Percentiles rank a stretch among this genome's conserved stretches.
phyloP scores from a whole-genome alignment of 2,113 vertebrate species.

The Psammodynastes pulverulentus region DNA sequence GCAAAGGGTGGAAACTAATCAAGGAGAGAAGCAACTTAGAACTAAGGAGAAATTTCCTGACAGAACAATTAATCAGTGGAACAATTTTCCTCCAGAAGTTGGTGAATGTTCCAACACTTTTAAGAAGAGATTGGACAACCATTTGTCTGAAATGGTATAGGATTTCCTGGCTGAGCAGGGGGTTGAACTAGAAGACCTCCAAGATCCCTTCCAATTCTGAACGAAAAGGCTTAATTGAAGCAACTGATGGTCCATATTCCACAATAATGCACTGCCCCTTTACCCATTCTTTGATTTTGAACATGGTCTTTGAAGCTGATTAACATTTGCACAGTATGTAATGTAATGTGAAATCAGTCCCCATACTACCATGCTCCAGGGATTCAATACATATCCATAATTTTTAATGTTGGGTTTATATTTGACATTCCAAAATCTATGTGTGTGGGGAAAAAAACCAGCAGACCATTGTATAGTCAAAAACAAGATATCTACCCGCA shows the following conservation, averaged over 20 bases:
- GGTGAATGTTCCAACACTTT: neutral
- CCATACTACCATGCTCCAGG: neutral
- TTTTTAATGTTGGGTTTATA: neutral
- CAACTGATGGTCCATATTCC: neutral
- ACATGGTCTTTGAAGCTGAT: neutral
- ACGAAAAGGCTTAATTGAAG: neutral
- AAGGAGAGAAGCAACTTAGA: neutral
- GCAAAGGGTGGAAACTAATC: neutral
- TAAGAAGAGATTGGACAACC: neutral
- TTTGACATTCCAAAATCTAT: neutral
- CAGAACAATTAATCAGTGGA: neutral
- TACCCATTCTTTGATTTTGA: neutral
- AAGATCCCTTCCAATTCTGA: neutral
- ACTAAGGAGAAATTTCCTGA: neutral
- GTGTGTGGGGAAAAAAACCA: neutral
- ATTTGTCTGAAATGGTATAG: neutral
- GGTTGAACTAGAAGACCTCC: neutral
- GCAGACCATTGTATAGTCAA: neutral
- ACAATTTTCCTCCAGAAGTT: neutral
- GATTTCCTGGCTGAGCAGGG: neutral
- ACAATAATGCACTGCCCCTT: neutral
- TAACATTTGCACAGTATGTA: neutral
- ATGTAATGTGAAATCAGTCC: slow-evolving; percentile 1
- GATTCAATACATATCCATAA: neutral
- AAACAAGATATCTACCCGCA: neutral